A percentile compares a stretch with the other conserved stretches of the same genome.
Conservation (phyloP, 2,797 vertebrate species). For the Falco berigora region DNA sequence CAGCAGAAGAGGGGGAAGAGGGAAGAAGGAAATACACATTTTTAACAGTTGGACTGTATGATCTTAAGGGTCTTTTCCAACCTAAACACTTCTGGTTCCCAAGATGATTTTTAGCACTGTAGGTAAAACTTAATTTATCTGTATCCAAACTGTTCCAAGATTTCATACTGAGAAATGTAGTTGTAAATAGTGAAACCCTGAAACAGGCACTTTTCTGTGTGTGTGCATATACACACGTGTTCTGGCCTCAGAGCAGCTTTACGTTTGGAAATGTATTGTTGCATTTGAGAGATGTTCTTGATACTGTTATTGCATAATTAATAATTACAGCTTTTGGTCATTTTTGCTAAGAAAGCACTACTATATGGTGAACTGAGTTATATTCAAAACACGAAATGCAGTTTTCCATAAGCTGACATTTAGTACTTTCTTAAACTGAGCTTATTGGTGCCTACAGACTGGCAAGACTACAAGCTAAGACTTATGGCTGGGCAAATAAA, state of each 20-base stretch:
- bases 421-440: background rate
- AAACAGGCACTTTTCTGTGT: background rate
- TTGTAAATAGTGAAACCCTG: background rate
- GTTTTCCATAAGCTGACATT: background rate
- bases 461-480: background rate
- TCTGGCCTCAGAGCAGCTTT: background rate
- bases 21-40: background rate
- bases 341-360: background rate
- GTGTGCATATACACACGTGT: background rate
- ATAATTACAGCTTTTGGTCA: background rate
- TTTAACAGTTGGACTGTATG: too few species aligned
- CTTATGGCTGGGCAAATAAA: background rate
- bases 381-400: background rate
- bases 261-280: background rate
- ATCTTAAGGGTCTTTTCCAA: too few species aligned
- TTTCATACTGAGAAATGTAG: background rate
- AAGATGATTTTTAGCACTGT: background rate
- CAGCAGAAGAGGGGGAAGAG: background rate
- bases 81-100: background rate
- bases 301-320: background rate
- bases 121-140: background rate
- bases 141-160: background rate
- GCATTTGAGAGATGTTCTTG: background rate
- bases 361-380: background rate
- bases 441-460: background rate